Evolutionary conservation across 2,113 vertebrate genomes (phyloP).

Genomic region (Holacanthus passer): DNA sequence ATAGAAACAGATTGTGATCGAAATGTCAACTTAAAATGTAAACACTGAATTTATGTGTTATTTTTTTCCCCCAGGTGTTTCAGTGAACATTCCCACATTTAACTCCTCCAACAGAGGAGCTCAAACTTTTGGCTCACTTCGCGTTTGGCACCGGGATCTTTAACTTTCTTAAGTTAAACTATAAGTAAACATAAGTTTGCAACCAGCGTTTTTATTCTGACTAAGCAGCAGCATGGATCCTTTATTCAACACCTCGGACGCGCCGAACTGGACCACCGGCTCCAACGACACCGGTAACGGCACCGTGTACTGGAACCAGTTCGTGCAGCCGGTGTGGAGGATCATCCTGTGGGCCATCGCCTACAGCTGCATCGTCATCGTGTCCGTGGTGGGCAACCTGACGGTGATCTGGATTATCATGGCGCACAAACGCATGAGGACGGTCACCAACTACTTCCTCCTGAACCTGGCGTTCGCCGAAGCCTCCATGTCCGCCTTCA

Average conservation of each 20-base stretch:
- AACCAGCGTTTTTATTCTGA: background rate
- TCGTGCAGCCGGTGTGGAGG: slow-evolving; percentile 93
- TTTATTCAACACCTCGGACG: slow-evolving; percentile 73
- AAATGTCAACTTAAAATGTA: background rate
- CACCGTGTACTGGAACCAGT: slow-evolving; percentile 86
- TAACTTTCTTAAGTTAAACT: background rate
- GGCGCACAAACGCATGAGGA: slow-evolving; percentile 97
- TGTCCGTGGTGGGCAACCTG: slow-evolving; percentile 93
- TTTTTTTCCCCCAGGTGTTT: background rate
- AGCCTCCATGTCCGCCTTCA: slow-evolving; percentile 96
- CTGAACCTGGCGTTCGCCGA: slow-evolving; percentile 97
- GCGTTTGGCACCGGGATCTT: background rate
- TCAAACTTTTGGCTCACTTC: slow-evolving; percentile 32
- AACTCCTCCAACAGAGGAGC: too few species aligned
- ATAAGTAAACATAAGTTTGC: background rate
- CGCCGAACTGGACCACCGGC: slow-evolving; percentile 70
- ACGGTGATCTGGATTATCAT: slow-evolving; percentile 98
- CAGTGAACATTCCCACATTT: background rate
- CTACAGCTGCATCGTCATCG: slow-evolving; percentile 91
- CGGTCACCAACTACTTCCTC: slow-evolving; percentile 97
- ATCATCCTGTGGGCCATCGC: slow-evolving; percentile 94
- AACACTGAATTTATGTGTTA: background rate
- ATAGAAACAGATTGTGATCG: background rate
- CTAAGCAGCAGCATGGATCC: slow-evolving; percentile 74
- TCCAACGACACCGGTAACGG: slow-evolving; percentile 70